Conservation (phyloP, 1,140 invertebrate species). For the Muscidifurax raptorellus region DNA sequence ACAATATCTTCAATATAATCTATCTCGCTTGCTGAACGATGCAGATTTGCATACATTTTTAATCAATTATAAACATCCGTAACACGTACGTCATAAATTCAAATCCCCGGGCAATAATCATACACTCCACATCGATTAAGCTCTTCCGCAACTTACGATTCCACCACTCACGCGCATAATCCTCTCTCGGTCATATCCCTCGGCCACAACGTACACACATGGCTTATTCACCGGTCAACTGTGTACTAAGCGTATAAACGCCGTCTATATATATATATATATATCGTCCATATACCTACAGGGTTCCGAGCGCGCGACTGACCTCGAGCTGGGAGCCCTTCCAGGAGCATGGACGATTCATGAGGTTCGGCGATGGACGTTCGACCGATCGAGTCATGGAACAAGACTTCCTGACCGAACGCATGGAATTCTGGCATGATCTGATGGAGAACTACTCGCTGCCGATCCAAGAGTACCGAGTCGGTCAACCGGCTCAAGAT, state of each 20-base stretch:
- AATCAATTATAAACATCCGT: too few relatives aligned
- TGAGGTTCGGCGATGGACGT: slow-evolving; percentile 61
- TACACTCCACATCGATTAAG: not conserved
- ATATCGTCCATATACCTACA: not conserved
- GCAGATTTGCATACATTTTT: too few relatives aligned
- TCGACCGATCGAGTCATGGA: slow-evolving; percentile 57
- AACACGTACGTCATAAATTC: not conserved
- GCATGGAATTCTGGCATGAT: slow-evolving; percentile 67
- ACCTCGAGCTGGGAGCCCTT: slow-evolving; percentile 64
- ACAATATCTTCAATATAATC: too few relatives aligned
- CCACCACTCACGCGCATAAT: not conserved
- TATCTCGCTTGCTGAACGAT: too few relatives aligned
- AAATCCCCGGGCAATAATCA: not conserved
- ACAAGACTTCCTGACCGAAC: slow-evolving; percentile 57
- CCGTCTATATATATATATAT: not conserved
- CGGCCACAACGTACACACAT: not conserved
- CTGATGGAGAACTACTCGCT: slow-evolving; percentile 53
- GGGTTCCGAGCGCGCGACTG: slow-evolving; percentile 57
- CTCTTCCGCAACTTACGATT: not conserved
- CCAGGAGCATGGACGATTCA: slow-evolving; percentile 58
- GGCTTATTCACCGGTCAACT: not conserved
- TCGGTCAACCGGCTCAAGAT: not conserved
- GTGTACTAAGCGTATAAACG: not conserved
- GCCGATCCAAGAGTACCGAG: slow-evolving; percentile 4
- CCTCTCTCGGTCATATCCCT: not conserved